phyloP scores from a whole-genome alignment of 2,113 vertebrate species.

The Platichthys stellatus region DNA sequence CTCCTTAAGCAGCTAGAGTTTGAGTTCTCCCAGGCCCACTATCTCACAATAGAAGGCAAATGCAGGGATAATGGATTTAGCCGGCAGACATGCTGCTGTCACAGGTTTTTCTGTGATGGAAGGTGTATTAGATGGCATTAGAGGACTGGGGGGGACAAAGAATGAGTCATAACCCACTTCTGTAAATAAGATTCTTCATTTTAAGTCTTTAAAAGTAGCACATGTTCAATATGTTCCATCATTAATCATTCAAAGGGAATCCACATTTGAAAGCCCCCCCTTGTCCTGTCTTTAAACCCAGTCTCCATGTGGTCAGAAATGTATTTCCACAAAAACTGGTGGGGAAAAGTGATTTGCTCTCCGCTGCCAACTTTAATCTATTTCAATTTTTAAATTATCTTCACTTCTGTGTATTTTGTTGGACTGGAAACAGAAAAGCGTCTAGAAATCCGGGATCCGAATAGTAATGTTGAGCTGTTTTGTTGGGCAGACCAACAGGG shows the following conservation, averaged over 20 bases:
- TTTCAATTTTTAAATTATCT: too few relatives aligned
- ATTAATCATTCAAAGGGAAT: conserved; percentile 57
- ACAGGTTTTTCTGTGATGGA: conserved; percentile 68
- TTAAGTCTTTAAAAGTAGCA: conserved; percentile 51
- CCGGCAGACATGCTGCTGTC: conserved; percentile 47
- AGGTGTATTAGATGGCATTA: conserved; percentile 53
- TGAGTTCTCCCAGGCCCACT: conserved; percentile 32
- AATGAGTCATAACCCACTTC: too few relatives aligned
- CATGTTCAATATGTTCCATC: conserved; percentile 41
- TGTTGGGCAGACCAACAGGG: conserved; percentile 25
- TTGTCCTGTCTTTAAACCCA: neutral
- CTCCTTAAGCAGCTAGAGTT: conserved; percentile 44
- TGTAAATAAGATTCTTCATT: conserved; percentile 10
- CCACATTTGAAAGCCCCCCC: conserved; percentile 9
- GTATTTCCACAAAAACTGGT: conserved; percentile 31
- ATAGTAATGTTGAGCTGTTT: conserved; percentile 43
- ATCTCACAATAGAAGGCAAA: conserved; percentile 61
- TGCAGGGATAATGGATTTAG: conserved; percentile 70
- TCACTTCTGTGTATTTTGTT: too few relatives aligned
- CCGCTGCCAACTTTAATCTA: too few relatives aligned
- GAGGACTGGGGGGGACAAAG: too few relatives aligned
- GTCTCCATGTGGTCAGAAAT: conserved; percentile 43
- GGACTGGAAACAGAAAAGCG: too few relatives aligned
- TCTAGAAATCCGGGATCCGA: neutral
- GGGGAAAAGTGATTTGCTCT: too few relatives aligned